Percentiles rank a stretch among this genome's conserved stretches.
Evolutionary conservation across 2,113 vertebrate genomes (phyloP).

Genomic region (Glaucomys volans): DNA sequence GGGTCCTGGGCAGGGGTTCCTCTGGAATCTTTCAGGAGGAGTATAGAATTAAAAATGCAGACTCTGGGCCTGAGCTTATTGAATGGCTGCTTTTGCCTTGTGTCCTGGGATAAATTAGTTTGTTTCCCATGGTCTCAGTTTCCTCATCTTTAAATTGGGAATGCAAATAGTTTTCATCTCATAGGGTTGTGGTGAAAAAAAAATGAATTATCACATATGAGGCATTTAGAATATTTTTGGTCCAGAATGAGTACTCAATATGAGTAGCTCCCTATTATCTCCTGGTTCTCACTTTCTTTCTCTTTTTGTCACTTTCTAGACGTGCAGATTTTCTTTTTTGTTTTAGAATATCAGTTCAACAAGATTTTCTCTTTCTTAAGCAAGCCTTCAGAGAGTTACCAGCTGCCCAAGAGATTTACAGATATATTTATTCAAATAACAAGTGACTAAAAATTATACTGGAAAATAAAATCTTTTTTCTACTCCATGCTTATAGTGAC

Average conservation of each 20-base stretch:
- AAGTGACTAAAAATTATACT: not conserved
- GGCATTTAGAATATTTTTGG: not conserved
- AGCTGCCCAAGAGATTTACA: not conserved
- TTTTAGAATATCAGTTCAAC: not conserved
- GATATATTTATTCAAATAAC: not conserved
- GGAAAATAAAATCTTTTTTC: not conserved
- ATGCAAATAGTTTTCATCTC: not conserved
- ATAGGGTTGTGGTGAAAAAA: not conserved
- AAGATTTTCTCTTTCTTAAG: not conserved
- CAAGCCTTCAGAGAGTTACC: not conserved
- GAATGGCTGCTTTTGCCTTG: not conserved
- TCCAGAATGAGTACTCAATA: not conserved
- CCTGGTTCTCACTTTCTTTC: not conserved
- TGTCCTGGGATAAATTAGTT: not conserved
- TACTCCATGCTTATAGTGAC: not conserved
- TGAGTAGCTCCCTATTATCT: not conserved
- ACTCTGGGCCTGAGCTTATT: not conserved
- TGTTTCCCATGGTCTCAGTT: not conserved
- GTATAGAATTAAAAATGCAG: too few species aligned
- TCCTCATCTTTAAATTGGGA: not conserved
- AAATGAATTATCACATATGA: not conserved
- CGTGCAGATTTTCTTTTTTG: not conserved
- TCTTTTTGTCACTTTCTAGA: not conserved
- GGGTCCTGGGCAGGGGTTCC: rapidly evolving
- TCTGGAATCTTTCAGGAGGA: too few species aligned